Base-by-base conservation (phyloP, 2,113 vertebrate species). In the Neolamprologus fasciatus region DNA sequence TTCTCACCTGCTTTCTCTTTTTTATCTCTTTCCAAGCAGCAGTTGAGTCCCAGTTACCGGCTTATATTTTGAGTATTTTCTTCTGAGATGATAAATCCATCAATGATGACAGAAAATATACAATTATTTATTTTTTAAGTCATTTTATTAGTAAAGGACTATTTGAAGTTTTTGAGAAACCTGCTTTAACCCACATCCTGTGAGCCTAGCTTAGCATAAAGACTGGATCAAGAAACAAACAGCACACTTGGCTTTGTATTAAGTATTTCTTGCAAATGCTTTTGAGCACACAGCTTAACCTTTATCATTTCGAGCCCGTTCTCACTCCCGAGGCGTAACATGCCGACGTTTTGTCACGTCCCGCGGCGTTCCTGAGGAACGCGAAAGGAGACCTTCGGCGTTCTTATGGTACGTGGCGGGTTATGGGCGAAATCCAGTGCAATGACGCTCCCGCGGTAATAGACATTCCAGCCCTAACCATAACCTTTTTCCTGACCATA, bases 341-440 rank as follows among this genome's bases (percentile, higher is more conserved):
- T 37, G 37, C 37, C 37, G 9, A 37, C 9, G 4, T 37, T 37
- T 37, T 37, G 37, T 37, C 35, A 37, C 35, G 9, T 37, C 35
- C 35, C 9, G 35, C 4, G 9, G 35, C 9, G 8, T 37, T 37
- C 35, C 35, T 2, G 35, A 37, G 35, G 35, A 37, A 9, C 9
- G 35, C 35, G 4, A 37, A 37, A 35, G 33, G 37, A 37, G 37
- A 37, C 37, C 4, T 37, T 37, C 37, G 35, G 37, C 37, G 37
- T 37, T 37, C 37, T 37, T 37, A 37, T 37, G 9, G 37, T 37
- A 10, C 4, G 37, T 0, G 21, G 21, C 21, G 21, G 21, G 21
- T 21, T 21, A 21, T 21, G 35, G 35, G 0, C 1, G 9, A 37
- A 37, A 37, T 10, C 9, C 35, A 37, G 35, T 37, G 35, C 35